Percentiles rank a stretch among this genome's conserved stretches.
Evolutionary conservation across 2,888 invertebrate genomes (phyloP).

Genomic region (Lasioglossum zephyrum): DNA sequence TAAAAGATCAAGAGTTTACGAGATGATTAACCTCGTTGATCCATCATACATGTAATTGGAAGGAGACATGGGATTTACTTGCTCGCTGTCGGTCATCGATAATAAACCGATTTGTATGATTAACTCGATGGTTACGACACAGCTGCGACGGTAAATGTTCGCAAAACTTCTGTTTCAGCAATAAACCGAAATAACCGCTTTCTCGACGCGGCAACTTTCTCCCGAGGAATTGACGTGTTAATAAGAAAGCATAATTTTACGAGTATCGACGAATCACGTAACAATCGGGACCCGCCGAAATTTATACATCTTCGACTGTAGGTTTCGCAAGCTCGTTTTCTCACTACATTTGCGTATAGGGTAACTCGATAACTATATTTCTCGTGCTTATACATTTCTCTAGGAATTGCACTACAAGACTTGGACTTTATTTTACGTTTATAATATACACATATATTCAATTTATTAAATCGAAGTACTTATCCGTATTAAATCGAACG

Average conservation of each 20-base stretch:
- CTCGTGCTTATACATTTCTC: too few relatives aligned
- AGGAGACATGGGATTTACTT: constrained; percentile 32
- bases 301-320: constrained; percentile 1
- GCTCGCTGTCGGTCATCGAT: constrained; percentile 18
- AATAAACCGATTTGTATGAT: constrained; percentile 41
- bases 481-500: too few relatives aligned
- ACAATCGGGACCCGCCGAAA: constrained; percentile 23
- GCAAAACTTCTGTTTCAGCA: constrained; percentile 3
- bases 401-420: too few relatives aligned
- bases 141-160: not conserved
- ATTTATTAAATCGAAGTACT: too few relatives aligned
- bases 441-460: too few relatives aligned
- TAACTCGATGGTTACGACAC: constrained; percentile 38
- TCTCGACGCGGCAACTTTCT: constrained; percentile 48
- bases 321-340: not conserved
- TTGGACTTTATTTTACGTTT: too few relatives aligned
- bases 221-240: constrained; percentile 5
- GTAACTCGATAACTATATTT: too few relatives aligned
- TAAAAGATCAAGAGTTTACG: constrained; percentile 51
- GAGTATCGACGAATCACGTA: constrained; percentile 20
- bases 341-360: too few relatives aligned
- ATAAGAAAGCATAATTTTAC: constrained; percentile 29
- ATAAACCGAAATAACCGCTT: constrained; percentile 31
- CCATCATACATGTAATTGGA: constrained; percentile 46
- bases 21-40: constrained; percentile 16